phyloP scores from a whole-genome alignment of 2,797 vertebrate species.

The Lithobates sylvaticus region DNA sequence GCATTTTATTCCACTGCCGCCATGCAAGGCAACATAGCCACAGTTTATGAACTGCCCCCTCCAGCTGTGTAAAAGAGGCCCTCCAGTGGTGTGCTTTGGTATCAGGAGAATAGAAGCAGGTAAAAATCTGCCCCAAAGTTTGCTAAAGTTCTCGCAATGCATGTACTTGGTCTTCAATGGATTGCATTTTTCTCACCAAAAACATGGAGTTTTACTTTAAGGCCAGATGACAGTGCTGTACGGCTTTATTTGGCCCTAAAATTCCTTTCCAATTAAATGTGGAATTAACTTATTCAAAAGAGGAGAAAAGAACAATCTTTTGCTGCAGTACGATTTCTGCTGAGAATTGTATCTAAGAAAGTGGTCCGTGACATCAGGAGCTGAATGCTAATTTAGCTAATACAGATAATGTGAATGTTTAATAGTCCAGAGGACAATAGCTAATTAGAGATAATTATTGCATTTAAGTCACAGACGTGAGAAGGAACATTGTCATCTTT shows the following conservation, averaged over 20 bases:
- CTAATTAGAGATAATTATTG: constrained; percentile 41
- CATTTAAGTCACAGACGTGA: background rate
- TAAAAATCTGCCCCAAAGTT: too few relatives aligned
- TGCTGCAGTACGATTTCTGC: background rate
- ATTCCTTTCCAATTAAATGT: background rate
- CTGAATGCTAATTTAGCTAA: constrained; percentile 21
- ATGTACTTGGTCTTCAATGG: too few relatives aligned
- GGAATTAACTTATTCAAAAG: background rate
- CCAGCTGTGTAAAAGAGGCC: too few relatives aligned
- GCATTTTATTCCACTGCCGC: too few relatives aligned
- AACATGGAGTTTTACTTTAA: too few relatives aligned
- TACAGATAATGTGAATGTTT: constrained; percentile 15
- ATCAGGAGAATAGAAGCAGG: too few relatives aligned
- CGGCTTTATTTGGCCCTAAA: background rate
- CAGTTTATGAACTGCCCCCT: too few relatives aligned
- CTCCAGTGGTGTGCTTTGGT: too few relatives aligned
- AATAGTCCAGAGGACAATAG: constrained; percentile 13
- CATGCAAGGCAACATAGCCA: too few relatives aligned
- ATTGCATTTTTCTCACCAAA: too few relatives aligned
- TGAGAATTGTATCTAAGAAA: background rate
- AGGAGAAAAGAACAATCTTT: background rate
- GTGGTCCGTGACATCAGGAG: background rate
- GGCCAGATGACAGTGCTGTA: background rate
- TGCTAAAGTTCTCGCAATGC: too few relatives aligned
- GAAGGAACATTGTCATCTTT: background rate